Percentiles rank a stretch among this genome's conserved stretches.
phyloP scores from a whole-genome alignment of 2,888 invertebrate species.

The Loripinus fragilis region DNA sequence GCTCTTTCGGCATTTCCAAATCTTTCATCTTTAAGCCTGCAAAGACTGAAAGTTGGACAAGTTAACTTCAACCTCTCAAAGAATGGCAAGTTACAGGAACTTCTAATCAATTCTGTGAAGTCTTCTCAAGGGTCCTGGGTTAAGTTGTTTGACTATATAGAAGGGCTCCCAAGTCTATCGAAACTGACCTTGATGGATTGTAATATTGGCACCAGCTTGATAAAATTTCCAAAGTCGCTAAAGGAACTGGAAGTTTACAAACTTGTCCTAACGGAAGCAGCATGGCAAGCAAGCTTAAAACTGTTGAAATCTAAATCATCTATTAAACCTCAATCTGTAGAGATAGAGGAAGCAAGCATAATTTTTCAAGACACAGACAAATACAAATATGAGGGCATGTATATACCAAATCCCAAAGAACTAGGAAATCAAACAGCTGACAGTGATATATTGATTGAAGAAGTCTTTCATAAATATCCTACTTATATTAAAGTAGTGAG shows the following conservation, averaged over 20 bases:
- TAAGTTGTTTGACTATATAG: neutral
- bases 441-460: neutral
- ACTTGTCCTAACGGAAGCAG: neutral
- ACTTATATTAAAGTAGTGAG: neutral
- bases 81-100: neutral
- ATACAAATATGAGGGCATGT: neutral
- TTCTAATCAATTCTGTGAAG: neutral
- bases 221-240: neutral
- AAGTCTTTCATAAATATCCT: neutral
- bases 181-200: neutral
- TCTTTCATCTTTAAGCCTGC: neutral
- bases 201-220: neutral
- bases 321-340: neutral
- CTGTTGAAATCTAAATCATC: neutral
- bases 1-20: neutral
- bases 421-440: neutral
- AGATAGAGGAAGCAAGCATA: neutral
- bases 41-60: neutral
- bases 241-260: neutral
- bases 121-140: neutral
- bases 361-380: neutral
- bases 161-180: neutral
- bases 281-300: neutral
- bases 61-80: neutral
- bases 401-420: neutral